Conservation (phyloP, 1,140 invertebrate genomes). For the Planococcus citri region DNA sequence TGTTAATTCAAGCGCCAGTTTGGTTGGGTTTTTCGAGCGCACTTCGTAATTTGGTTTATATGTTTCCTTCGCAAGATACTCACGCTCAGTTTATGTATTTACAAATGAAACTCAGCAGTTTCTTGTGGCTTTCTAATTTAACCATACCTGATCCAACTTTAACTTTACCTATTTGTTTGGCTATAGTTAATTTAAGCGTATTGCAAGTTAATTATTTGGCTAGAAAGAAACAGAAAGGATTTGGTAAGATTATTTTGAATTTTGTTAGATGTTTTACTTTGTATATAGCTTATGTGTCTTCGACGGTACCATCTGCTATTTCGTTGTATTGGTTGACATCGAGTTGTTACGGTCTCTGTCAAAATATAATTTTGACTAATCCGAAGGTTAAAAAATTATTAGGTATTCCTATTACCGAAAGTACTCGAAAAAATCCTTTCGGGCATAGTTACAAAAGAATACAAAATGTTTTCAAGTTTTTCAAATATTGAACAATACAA, state of each 20-base stretch:
- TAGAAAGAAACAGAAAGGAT: not conserved
- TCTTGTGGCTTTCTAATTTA: not conserved
- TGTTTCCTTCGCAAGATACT: not conserved
- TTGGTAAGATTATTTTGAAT: not conserved
- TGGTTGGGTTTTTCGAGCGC: not conserved
- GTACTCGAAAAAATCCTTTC: not conserved
- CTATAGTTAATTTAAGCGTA: not conserved
- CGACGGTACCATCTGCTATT: not conserved
- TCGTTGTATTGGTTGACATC: constrained; percentile 5
- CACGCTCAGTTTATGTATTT: not conserved
- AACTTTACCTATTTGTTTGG: not conserved
- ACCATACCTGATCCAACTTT: not conserved
- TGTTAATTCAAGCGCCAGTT: not conserved
- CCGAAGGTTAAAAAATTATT: not conserved
- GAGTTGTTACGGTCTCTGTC: not conserved
- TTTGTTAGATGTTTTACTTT: not conserved
- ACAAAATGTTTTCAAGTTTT: not conserved
- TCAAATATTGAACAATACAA: constrained; percentile 1
- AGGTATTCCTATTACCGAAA: not conserved
- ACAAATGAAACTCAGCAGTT: not conserved
- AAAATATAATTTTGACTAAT: not conserved
- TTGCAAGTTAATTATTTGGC: not conserved
- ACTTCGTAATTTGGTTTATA: not conserved
- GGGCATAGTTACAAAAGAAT: not conserved
- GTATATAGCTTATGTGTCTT: not conserved